Conservation (phyloP, 2,888 invertebrate species). For the Epicampocera succincta region DNA sequence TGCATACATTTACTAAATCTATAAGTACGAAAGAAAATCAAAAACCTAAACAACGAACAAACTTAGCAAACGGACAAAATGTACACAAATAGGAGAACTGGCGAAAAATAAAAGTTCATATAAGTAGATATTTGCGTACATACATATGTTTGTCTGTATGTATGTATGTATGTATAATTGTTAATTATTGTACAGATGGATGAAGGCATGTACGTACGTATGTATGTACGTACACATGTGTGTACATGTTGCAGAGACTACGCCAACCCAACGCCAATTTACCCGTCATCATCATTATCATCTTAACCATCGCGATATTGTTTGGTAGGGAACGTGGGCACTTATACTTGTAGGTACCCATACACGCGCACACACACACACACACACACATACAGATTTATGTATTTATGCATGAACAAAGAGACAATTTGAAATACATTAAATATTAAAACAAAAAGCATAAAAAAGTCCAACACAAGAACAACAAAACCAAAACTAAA, state of each 20-base stretch:
- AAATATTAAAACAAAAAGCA: conserved; percentile 30
- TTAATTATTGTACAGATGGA: conserved; percentile 24
- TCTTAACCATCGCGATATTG: conserved; percentile 53
- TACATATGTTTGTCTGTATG: too few relatives aligned
- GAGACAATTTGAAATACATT: conserved; percentile 47
- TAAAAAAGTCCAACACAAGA: conserved; percentile 11
- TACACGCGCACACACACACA: neutral
- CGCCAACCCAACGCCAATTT: conserved; percentile 58
- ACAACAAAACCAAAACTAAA: conserved; percentile 24
- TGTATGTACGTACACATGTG: neutral
- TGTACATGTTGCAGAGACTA: conserved; percentile 50
- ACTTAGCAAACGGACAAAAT: conserved; percentile 41
- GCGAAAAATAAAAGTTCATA: conserved; percentile 23
- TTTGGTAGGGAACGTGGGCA: conserved; percentile 52
- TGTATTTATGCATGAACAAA: conserved; percentile 2
- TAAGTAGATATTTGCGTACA: too few relatives aligned
- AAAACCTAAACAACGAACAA: conserved; percentile 48
- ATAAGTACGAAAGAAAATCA: conserved; percentile 45
- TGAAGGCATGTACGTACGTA: neutral
- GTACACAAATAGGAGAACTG: conserved; percentile 57
- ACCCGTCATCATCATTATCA: conserved; percentile 53
- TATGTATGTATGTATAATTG: neutral
- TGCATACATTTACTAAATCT: neutral
- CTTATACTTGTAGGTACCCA: conserved; percentile 14
- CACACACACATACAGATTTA: neutral